These are phyloP conservation scores for Uria lomvia DNA, from an alignment of 2,113 vertebrate genomes.

Conservation along the genomic window DNA sequence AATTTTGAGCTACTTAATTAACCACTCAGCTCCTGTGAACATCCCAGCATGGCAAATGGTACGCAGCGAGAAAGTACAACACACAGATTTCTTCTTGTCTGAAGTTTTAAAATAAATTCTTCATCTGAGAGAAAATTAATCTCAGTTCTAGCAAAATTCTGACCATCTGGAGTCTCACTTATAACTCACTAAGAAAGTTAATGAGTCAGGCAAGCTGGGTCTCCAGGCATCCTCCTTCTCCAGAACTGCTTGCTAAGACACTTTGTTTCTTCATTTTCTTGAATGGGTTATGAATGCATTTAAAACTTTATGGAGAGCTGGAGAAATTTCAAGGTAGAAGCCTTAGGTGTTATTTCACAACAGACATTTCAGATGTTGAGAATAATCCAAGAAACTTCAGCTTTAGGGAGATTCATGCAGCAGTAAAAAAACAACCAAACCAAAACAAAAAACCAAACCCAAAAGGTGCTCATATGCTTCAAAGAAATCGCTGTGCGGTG, in stretches of 20 bases:
- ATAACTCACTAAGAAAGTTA: background rate
- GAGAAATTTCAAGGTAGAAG: background rate
- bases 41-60: background rate
- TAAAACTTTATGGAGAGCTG: background rate
- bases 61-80: background rate
- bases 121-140: background rate
- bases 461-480: background rate
- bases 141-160: background rate
- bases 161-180: background rate
- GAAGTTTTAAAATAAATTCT: background rate
- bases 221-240: background rate
- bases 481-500: background rate
- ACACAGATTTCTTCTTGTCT: background rate
- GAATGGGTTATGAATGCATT: background rate
- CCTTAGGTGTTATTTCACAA: background rate
- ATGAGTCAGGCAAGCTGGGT: background rate
- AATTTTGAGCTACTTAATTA: background rate
- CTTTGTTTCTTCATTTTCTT: background rate
- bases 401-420: background rate
- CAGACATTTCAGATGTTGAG: background rate
- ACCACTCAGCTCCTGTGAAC: background rate
- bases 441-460: background rate
- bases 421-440: background rate
- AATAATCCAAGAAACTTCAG: background rate
- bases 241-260: background rate